phyloP scores from a whole-genome alignment of 2,113 vertebrate genomes.

The Rousettus leschenaultii region DNA sequence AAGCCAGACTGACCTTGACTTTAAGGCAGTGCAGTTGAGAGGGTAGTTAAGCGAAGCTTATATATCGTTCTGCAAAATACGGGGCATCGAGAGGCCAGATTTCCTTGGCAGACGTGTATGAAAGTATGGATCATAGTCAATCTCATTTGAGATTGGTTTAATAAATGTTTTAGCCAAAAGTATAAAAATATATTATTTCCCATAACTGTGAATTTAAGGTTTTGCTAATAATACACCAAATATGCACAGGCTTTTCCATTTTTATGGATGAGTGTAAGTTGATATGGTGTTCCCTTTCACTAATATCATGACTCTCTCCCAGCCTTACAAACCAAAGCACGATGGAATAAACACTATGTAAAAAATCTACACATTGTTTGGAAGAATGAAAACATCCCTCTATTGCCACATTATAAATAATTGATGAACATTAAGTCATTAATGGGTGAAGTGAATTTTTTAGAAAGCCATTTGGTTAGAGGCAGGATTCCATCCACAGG shows the following conservation, averaged over 20 bases:
- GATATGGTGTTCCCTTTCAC: background rate
- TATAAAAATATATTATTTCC: constrained; percentile 42
- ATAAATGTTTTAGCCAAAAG: constrained; percentile 26
- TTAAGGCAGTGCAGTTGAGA: background rate
- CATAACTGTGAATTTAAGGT: constrained; percentile 39
- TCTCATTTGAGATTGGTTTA: constrained; percentile 43
- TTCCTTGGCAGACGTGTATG: background rate
- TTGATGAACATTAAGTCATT: background rate
- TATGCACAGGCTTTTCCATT: background rate
- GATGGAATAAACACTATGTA: background rate
- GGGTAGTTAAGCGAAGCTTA: background rate
- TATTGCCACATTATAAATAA: constrained; percentile 11
- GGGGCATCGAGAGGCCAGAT: background rate
- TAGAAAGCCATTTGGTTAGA: background rate
- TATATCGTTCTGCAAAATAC: constrained; percentile 20
- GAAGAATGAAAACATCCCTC: background rate
- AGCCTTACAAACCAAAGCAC: background rate
- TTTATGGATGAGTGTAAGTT: background rate
- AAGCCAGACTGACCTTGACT: background rate
- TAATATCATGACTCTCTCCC: background rate
- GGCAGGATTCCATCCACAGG: background rate
- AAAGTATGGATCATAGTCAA: background rate
- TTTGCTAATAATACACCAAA: constrained; percentile 29
- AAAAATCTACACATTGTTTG: background rate
- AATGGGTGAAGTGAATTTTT: background rate